These are phyloP conservation scores for Lochmaea crataegi DNA, from an alignment of 2,888 invertebrate genomes.

Conservation along the genomic window DNA sequence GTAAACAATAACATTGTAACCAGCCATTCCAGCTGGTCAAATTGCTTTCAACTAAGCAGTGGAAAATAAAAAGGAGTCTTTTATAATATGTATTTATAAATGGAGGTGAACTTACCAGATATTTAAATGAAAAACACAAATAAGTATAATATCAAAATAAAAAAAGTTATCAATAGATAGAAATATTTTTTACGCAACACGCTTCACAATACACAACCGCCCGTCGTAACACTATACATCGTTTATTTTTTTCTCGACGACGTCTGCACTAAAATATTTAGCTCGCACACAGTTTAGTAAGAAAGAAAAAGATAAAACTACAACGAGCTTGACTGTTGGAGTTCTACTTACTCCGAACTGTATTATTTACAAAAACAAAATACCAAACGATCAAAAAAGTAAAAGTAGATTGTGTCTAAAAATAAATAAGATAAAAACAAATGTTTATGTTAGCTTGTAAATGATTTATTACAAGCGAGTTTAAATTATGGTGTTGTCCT, in stretches of 20 bases:
- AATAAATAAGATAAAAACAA: slow-evolving; percentile 12
- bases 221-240: slow-evolving; percentile 59
- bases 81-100: background rate
- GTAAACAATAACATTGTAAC: slow-evolving; percentile 54
- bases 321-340: background rate
- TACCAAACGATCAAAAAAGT: slow-evolving; percentile 6
- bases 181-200: slow-evolving; percentile 60
- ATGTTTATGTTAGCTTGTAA: background rate
- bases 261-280: slow-evolving; percentile 13
- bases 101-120: slow-evolving; percentile 24
- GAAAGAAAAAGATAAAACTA: slow-evolving; percentile 1
- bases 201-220: slow-evolving; percentile 53
- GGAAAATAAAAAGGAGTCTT: background rate
- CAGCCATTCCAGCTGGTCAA: slow-evolving; percentile 51
- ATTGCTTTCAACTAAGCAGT: slow-evolving; percentile 12
- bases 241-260: slow-evolving; percentile 38
- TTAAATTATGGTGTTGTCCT: background rate
- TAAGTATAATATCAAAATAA: slow-evolving; percentile 31
- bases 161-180: slow-evolving; percentile 33
- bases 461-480: background rate
- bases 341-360: background rate
- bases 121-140: slow-evolving; percentile 20
- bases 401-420: slow-evolving; percentile 7
- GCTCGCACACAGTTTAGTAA: background rate
- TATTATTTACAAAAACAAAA: slow-evolving; percentile 16